A percentile compares a stretch with the other conserved stretches of the same genome.
Evolutionary conservation across 2,888 invertebrate genomes (phyloP).

Genomic region (Pachymerium ferrugineum): DNA sequence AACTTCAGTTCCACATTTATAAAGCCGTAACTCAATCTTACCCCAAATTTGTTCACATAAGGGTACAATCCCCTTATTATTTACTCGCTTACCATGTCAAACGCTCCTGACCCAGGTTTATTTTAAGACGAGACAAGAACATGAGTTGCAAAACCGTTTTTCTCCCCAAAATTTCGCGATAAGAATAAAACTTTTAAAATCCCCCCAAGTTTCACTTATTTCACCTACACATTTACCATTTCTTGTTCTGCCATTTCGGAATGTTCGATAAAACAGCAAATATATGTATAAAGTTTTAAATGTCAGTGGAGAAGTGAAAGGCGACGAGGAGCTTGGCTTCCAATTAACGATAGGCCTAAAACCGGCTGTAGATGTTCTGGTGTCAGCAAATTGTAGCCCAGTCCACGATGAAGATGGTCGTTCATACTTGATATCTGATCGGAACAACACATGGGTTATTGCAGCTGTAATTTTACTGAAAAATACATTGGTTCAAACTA

Average conservation of each 20-base stretch:
- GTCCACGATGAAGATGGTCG: neutral
- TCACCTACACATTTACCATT: slow-evolving; percentile 3
- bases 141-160: neutral
- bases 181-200: neutral
- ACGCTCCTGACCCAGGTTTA: no score
- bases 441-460: neutral
- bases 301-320: slow-evolving; percentile 6
- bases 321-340: neutral
- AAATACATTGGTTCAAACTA: slow-evolving; percentile 14
- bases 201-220: neutral
- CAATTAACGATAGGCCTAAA: slow-evolving; percentile 19
- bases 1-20: no score
- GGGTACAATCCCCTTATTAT: no score
- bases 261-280: neutral
- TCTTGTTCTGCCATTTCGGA: slow-evolving; percentile 17
- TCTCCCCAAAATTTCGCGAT: neutral
- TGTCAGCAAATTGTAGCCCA: neutral
- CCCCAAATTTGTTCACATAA: no score
- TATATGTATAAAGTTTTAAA: neutral
- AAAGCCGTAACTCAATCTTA: no score
- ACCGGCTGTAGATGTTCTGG: slow-evolving; percentile 25
- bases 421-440: slow-evolving; percentile 17
- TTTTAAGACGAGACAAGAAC: neutral
- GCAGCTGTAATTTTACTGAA: neutral
- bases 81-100: no score